These are phyloP conservation scores for Lepilemur ruficaudatus DNA, from an alignment of 2,797 vertebrate genomes.

Conservation along the genomic window DNA sequence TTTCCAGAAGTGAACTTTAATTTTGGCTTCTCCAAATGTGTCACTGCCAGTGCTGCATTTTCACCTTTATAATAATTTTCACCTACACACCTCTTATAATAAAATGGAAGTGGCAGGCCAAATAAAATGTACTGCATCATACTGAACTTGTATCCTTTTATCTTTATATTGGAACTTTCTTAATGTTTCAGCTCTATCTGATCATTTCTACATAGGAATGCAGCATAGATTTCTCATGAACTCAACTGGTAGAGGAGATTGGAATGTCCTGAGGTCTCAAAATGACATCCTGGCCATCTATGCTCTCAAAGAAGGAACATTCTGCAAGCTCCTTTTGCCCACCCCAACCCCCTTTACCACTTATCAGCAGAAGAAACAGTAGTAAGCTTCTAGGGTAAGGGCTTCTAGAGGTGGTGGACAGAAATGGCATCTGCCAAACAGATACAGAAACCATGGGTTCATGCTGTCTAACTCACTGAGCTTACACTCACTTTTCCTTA, in stretches of 20 bases:
- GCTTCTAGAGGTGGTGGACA: background rate
- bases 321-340: background rate
- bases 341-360: no score
- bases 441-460: background rate
- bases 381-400: rapidly evolving
- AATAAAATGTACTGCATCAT: background rate
- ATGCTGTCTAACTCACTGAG: background rate
- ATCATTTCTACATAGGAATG: background rate
- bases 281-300: background rate
- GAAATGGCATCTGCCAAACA: background rate
- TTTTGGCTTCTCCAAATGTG: background rate
- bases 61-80: background rate
- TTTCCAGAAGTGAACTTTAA: slow-evolving; percentile 55
- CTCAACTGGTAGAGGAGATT: background rate
- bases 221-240: background rate
- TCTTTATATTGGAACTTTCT: background rate
- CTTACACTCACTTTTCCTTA: background rate
- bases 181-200: background rate
- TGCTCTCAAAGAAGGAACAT: background rate
- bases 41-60: background rate
- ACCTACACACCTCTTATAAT: background rate
- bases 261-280: background rate
- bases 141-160: background rate
- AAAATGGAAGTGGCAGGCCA: background rate
- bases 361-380: background rate